Percentiles rank a stretch among this genome's conserved stretches.
Conservation (phyloP, 30 jellyfish, hydroid and myxozoan species). For the Turritopsis rubra region DNA sequence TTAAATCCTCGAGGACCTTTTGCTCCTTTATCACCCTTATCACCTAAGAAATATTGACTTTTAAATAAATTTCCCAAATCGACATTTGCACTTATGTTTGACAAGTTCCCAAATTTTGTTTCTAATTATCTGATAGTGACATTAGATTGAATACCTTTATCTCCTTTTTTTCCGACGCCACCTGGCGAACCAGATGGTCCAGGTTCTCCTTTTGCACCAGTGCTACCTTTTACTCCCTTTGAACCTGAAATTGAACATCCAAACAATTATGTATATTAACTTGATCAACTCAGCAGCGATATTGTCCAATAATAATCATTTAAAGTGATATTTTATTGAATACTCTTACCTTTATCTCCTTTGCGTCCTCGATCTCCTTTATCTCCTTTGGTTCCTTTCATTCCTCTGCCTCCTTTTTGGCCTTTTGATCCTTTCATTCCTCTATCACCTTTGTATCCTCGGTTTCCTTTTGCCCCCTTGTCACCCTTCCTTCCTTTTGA, state of each 20-base stretch:
- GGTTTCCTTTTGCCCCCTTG: background rate
- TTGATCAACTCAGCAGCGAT: too few relatives aligned
- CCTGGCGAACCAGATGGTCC: slow-evolving; percentile 31
- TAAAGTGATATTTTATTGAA: too few relatives aligned
- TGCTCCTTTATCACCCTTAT: slow-evolving; percentile 15
- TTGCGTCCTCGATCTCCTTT: slow-evolving; percentile 1
- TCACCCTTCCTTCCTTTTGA: background rate
- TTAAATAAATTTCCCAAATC: too few relatives aligned
- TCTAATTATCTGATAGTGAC: background rate
- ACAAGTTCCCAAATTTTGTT: background rate
- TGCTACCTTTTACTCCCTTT: background rate
- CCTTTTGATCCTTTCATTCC: slow-evolving; percentile 18
- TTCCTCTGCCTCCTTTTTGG: slow-evolving; percentile 19
- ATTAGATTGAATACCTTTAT: background rate
- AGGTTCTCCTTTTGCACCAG: background rate
- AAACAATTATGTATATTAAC: background rate
- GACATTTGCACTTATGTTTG: too few relatives aligned
- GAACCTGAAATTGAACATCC: background rate
- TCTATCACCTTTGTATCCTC: slow-evolving; percentile 13
- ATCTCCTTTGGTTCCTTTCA: slow-evolving; percentile 32
- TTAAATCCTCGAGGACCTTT: background rate
- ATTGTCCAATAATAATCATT: too few relatives aligned
- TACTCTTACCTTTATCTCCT: background rate
- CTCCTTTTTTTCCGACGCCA: slow-evolving; percentile 21
- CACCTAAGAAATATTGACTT: background rate